Base-by-base conservation (phyloP, 2,797 vertebrate species). In the Pitangus sulphuratus region DNA sequence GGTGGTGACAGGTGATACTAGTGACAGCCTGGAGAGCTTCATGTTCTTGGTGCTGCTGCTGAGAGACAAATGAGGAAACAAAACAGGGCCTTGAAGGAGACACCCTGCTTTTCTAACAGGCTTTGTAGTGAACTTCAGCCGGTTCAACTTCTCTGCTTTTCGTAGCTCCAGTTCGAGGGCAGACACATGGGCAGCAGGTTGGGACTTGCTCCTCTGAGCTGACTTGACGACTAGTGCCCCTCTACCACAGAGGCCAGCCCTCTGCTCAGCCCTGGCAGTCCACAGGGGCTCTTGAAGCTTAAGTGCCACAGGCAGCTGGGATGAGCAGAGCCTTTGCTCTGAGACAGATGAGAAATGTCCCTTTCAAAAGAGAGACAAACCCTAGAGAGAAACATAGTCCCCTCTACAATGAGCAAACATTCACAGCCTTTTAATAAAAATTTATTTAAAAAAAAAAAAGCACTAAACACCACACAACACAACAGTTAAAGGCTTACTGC, bases 251-350 rank as follows among this genome's bases (percentile, higher is more conserved):
- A 4, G 6, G 6, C 57, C 65, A 53, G 74, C n/a, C 81, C 72
- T 35, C 1, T 2, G 44, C 58, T 48, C 20, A 30, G 48, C n/a
- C 19, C 60, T 44, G 35, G 44, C 48, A 70, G 45, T 2, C 26
- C 25, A 14, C 1, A 2, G 4, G 12, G 12, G 35, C 37, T 48
- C 25, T 40, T 22, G 26, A 7, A 2, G n/a, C 11, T n/a, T 37
- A 25, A 58, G 35, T 4, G 26, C 13, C 8, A 7, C 3, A 11
- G 11, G 51, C 6, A 6, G 5, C 0, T 2, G n/a, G 39, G 28
- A 47, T 24, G 17, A 70, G 65, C 26, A 25, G 5, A 7, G 6
- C 31, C 66, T 65, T 56, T 20, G 28, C 54, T 80, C 60, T 2
- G 2, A 45, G 58, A 48, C 26, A 60, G 12, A 50, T 17, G 2